A percentile compares a stretch with the other conserved stretches of the same genome.
Conservation (phyloP, 2,113 vertebrate species). For the Fulica atra region DNA sequence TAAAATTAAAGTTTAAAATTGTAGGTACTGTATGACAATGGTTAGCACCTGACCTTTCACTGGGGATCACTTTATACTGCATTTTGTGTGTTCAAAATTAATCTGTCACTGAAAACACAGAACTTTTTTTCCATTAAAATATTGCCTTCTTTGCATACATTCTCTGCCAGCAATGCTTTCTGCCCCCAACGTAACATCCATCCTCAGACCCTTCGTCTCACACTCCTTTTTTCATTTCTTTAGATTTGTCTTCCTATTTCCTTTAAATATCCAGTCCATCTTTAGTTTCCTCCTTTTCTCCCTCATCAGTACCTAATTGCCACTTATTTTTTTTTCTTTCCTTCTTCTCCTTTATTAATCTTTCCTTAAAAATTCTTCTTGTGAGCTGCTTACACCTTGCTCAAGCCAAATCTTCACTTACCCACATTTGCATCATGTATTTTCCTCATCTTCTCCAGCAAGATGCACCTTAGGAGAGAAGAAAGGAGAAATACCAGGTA, state of each 20-base stretch:
- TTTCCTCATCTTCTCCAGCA: neutral
- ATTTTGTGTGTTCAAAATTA: neutral
- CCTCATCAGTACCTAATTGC: neutral
- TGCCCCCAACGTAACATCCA: neutral
- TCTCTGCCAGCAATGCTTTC: neutral
- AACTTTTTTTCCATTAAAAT: neutral
- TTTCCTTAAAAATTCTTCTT: neutral
- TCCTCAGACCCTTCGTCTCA: neutral
- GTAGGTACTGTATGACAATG: neutral
- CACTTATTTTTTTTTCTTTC: neutral
- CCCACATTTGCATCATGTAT: neutral
- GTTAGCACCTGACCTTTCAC: neutral
- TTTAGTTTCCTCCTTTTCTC: neutral
- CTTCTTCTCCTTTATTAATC: neutral
- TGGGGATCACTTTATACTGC: accelerated
- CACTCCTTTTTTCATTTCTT: neutral
- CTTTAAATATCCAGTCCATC: neutral
- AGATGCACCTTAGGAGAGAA: neutral
- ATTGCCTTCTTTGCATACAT: neutral
- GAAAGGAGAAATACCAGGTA: neutral
- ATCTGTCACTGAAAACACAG: neutral
- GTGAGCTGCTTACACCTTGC: neutral
- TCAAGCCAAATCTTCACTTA: neutral
- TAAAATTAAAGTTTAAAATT: neutral
- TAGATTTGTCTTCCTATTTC: neutral